A percentile compares a stretch with the other conserved stretches of the same genome.
phyloP scores from a whole-genome alignment of 2,113 vertebrate genomes.

The Benitochromis conjunctus region DNA sequence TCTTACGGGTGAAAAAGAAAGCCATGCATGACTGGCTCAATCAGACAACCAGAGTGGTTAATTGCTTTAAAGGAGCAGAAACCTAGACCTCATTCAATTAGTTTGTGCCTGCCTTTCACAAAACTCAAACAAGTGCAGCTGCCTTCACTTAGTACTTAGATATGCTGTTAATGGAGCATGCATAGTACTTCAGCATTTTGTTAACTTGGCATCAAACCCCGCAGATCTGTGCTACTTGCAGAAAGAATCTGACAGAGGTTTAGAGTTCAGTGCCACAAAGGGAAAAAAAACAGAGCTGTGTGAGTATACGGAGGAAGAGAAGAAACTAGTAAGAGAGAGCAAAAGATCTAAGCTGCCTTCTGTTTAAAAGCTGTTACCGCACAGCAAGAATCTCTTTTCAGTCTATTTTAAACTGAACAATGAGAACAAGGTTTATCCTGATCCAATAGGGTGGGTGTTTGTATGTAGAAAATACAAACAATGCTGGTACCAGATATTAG shows the following conservation, averaged over 20 bases:
- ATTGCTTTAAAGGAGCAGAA: conserved; percentile 67
- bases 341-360: neutral
- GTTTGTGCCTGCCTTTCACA: conserved; percentile 52
- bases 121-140: neutral
- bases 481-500: neutral
- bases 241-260: neutral
- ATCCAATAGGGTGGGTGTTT: neutral
- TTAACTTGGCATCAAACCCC: neutral
- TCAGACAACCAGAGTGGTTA: conserved; percentile 64
- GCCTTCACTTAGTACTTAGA: neutral
- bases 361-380: neutral
- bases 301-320: neutral
- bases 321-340: neutral
- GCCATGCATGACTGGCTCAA: conserved; percentile 60
- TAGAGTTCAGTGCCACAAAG: neutral
- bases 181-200: neutral
- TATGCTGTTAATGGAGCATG: neutral
- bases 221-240: neutral
- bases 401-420: neutral
- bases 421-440: neutral
- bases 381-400: neutral
- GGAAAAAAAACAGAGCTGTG: neutral
- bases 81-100: conserved; percentile 62
- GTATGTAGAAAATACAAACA: neutral
- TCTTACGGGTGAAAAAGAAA: neutral